Evolutionary conservation across 2,797 vertebrate genomes (phyloP), one percentile per base, ranked within the genome.

Genomic region (Sebastes matsubarae): DNA sequence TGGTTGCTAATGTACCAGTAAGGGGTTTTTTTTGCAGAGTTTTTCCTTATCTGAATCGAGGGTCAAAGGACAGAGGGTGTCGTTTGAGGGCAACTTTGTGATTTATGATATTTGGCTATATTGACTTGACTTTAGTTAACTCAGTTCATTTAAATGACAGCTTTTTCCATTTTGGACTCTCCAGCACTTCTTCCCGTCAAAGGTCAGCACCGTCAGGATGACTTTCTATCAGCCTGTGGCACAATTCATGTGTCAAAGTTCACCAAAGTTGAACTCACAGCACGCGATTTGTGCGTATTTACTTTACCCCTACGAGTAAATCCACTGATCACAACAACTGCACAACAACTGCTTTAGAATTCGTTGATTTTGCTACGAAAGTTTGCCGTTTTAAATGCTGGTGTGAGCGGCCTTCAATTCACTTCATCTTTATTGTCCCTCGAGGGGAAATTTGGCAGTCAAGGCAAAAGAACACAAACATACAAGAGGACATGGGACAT

Each of bases 21-120:
- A 14, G n/a, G 6, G 0, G 0, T 6, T 32, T 5, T n/a, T 61
- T 34, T 61, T n/a, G 18, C 46, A 20, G 18, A 20, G 46, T 50
- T 50, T 50, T 50, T 50, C 46, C 2, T 20, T 10, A 60, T 60
- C 29, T 9, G 18, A 11, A 32, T n/a, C 0, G 9, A 61, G 2
- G 18, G 29, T 20, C 8, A 60, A 60, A 30, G 9, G 29, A 60
- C 9, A 60, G 27, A 60, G 8, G 58, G 2, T 60, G 29, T 32
- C 9, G 18, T 61, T 18, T 29, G 16, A 16, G 27, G 57, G 25
- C 14, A 29, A 29, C 27, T 59, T 58, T 27, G 55, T 27, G 55
- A 58, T 58, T 58, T 16, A 13, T 29, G 57, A 29, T 16, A 11
- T 32, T 20, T 0, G 18, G 16, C 18, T 32, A 30, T 20, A 61